A percentile compares a stretch with the other conserved stretches of the same genome.
These are phyloP conservation scores for Sminthurides aquaticus DNA, from an alignment of 2,888 invertebrate genomes.

Conservation along the genomic window DNA sequence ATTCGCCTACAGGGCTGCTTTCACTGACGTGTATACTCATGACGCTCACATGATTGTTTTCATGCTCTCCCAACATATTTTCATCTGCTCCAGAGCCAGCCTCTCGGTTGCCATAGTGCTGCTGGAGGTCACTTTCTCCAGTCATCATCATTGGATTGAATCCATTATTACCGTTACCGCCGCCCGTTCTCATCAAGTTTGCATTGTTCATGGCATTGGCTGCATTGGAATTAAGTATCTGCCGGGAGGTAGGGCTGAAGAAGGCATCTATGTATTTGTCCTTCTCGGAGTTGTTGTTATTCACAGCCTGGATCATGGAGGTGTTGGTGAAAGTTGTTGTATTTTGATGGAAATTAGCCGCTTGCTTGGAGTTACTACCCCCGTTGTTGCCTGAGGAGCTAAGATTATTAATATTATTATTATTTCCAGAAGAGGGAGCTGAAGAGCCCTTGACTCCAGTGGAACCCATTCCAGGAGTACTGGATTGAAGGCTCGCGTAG, in stretches of 20 bases:
- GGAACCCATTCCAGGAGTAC: too few relatives aligned
- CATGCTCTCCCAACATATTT: too few relatives aligned
- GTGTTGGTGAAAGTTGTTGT: neutral
- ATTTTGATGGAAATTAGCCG: neutral
- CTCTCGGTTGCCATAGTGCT: neutral
- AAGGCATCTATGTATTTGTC: neutral
- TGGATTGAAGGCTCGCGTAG: neutral
- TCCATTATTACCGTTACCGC: neutral
- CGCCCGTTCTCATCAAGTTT: neutral
- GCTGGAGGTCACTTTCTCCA: neutral
- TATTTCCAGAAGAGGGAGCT: neutral
- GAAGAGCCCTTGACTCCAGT: neutral
- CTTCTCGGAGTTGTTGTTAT: neutral
- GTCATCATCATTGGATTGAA: neutral
- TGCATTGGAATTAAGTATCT: neutral
- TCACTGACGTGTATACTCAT: slow-evolving; percentile 29
- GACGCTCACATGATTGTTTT: slow-evolving; percentile 26
- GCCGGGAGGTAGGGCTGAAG: neutral
- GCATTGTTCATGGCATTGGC: neutral
- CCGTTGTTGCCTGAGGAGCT: too few relatives aligned
- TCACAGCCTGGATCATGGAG: neutral
- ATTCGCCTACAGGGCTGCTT: slow-evolving; percentile 13
- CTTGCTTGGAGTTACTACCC: neutral
- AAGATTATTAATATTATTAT: neutral
- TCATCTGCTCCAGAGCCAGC: neutral